Conservation (phyloP, 2,797 vertebrate genomes). For the Rhynchotus rufescens region DNA sequence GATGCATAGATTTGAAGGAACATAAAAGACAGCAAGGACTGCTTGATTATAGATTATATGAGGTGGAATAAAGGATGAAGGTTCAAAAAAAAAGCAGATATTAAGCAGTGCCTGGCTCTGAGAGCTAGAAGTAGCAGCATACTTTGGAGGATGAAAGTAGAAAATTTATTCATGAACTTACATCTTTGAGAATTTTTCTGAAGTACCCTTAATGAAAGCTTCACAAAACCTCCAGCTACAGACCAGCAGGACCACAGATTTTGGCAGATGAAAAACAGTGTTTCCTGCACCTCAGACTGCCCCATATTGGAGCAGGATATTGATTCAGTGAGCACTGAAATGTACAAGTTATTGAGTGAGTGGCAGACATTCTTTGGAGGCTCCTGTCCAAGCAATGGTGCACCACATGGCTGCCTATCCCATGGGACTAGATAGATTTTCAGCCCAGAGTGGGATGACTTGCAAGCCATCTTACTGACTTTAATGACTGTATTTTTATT, state of each 20-base stretch:
- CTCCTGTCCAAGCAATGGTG: not conserved
- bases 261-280: not conserved
- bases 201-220: not conserved
- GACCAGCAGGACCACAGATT: not conserved
- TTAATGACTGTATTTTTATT: not conserved
- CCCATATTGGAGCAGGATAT: not conserved
- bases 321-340: not conserved
- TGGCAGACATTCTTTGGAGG: not conserved
- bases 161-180: not conserved
- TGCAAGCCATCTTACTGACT: not conserved
- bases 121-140: not conserved
- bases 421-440: not conserved
- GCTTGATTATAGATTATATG: not conserved
- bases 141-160: conserved; percentile 7
- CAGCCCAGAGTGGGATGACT: not conserved
- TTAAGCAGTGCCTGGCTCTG: not conserved
- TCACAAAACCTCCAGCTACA: not conserved
- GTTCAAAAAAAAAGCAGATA: not conserved
- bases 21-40: not conserved
- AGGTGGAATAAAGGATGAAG: not conserved
- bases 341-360: not conserved
- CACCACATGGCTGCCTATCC: not conserved
- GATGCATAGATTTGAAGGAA: not conserved
- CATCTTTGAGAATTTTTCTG: not conserved
- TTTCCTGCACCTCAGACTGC: not conserved